Evolutionary conservation across 2,797 vertebrate species (phyloP).

Genomic region (Decapterus maruadsi): DNA sequence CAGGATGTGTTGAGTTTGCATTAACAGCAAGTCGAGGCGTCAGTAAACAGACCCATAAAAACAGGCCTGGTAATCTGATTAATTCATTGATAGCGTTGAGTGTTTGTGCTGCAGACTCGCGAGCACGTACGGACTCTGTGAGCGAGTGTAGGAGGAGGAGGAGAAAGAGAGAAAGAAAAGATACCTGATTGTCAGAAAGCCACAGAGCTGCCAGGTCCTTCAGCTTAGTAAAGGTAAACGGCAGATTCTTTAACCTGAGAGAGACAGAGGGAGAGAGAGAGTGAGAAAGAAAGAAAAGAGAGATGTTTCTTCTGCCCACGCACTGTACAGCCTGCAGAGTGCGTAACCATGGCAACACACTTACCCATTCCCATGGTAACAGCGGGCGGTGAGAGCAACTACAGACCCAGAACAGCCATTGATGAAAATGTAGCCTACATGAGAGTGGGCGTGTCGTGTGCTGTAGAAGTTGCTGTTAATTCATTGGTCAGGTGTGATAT

Average conservation of each 20-base stretch:
- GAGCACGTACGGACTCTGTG: constrained; percentile 4
- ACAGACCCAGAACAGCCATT: constrained; percentile 56
- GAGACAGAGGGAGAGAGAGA: constrained; percentile 32
- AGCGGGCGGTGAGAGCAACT: constrained; percentile 35
- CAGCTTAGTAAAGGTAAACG: constrained; percentile 98
- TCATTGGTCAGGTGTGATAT: too few species aligned
- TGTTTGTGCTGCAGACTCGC: neutral
- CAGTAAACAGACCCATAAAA: neutral
- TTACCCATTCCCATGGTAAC: constrained; percentile 71
- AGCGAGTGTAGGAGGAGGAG: constrained; percentile 10
- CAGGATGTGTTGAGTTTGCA: neutral
- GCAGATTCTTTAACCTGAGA: constrained; percentile 96
- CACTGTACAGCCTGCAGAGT: constrained; percentile 75
- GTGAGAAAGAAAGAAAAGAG: constrained; percentile 41
- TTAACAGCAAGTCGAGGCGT: neutral
- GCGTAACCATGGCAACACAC: constrained; percentile 76
- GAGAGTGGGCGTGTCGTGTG: constrained; percentile 11
- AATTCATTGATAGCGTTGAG: neutral
- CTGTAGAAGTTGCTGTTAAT: too few species aligned
- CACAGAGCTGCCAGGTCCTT: constrained; percentile 99
- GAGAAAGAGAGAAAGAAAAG: neutral
- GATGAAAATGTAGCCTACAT: constrained; percentile 55
- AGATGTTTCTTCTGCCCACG: constrained; percentile 70
- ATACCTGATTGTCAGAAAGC: constrained; percentile 99
- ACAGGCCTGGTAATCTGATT: constrained; percentile 4